Conservation (phyloP, 2,888 invertebrate species). For the Xylophagus ater region DNA sequence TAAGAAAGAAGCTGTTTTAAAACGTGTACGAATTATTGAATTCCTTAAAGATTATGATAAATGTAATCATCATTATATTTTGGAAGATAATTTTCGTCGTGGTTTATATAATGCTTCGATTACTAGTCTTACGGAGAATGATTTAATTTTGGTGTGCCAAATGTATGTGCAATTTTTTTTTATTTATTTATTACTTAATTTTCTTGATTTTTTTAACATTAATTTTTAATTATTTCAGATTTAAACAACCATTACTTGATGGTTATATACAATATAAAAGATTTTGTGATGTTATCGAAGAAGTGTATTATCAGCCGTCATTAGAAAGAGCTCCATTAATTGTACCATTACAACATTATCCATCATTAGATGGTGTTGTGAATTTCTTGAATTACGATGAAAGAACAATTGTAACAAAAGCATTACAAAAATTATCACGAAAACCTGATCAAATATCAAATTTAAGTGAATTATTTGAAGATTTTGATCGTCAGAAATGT, state of each 20-base stretch:
- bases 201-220: not conserved
- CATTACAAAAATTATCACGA: slow-evolving; percentile 56
- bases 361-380: slow-evolving; percentile 47
- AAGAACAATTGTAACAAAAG: slow-evolving; percentile 49
- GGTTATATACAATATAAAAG: slow-evolving; percentile 54
- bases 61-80: slow-evolving; percentile 50
- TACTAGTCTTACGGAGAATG: slow-evolving; percentile 52
- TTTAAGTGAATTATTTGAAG: slow-evolving; percentile 56
- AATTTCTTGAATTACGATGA: slow-evolving; percentile 66
- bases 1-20: slow-evolving; percentile 57
- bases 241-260: slow-evolving; percentile 49
- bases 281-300: slow-evolving; percentile 57
- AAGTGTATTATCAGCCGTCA: slow-evolving; percentile 53
- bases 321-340: slow-evolving; percentile 57
- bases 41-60: slow-evolving; percentile 57
- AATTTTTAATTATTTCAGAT: slow-evolving; percentile 38
- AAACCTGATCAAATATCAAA: slow-evolving; percentile 56
- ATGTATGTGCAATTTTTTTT: slow-evolving; percentile 44
- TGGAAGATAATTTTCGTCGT: slow-evolving; percentile 57
- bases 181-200: not conserved
- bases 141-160: slow-evolving; percentile 59
- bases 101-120: slow-evolving; percentile 55
- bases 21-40: slow-evolving; percentile 52
- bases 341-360: slow-evolving; percentile 57
- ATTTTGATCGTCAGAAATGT: slow-evolving; percentile 55